Conservation (phyloP, 2,797 vertebrate genomes). For the Salarias fasciatus region DNA sequence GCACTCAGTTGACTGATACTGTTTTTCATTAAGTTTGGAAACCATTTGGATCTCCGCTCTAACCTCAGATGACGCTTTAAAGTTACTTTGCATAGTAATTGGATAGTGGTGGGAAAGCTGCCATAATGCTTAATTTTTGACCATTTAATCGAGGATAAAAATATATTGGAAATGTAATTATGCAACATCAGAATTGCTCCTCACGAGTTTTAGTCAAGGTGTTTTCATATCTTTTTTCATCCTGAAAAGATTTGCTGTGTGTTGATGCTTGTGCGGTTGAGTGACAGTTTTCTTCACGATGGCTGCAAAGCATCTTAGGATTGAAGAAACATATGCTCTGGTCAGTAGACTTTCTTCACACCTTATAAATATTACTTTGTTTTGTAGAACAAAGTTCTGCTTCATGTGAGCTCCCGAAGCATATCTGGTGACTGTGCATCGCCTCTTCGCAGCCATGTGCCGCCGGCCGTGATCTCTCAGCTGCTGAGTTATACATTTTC, state of each 20-base stretch:
- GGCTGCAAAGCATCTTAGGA: too few species aligned
- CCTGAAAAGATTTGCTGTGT: too few species aligned
- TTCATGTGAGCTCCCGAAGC: too few species aligned
- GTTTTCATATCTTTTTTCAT: too few species aligned
- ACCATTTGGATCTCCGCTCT: conserved; percentile 18
- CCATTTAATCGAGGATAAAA: conserved; percentile 4
- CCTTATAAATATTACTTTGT: too few species aligned
- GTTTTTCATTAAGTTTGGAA: conserved; percentile 31
- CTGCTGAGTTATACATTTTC: conserved; percentile 77
- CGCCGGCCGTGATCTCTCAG: conserved; percentile 59
- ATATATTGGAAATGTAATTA: background rate
- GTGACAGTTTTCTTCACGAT: too few species aligned
- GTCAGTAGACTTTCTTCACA: too few species aligned
- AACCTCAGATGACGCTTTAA: conserved; percentile 34
- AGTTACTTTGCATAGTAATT: conserved; percentile 37
- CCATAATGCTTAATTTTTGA: conserved; percentile 18
- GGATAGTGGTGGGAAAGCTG: conserved; percentile 26
- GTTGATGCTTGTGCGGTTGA: too few species aligned
- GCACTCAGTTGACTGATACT: conserved; percentile 49
- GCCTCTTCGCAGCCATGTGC: conserved; percentile 60
- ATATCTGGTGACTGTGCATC: conserved; percentile 2
- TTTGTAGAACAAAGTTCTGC: too few species aligned
- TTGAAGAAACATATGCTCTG: too few species aligned
- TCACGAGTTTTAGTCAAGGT: too few species aligned
- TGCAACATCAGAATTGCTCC: too few species aligned